Base-by-base conservation (phyloP, 2,888 invertebrate genomes). In the Hyles lineata region DNA sequence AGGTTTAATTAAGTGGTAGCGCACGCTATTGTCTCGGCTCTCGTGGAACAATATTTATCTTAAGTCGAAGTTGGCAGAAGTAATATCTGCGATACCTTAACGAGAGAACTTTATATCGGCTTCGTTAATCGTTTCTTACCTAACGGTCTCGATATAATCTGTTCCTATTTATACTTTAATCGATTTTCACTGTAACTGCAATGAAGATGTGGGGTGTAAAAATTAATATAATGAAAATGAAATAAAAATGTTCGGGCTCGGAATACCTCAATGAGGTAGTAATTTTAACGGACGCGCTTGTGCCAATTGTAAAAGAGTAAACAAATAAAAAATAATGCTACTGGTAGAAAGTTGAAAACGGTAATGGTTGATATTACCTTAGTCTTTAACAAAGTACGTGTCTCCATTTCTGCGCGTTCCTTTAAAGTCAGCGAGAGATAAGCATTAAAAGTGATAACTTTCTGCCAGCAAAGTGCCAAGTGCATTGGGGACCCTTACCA, bases 81-180 rank as follows among this genome's bases (percentile, higher is more conserved):
- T 92, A 92, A 93, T 94, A 93, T 92, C 92, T 87, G 83, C 91
- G 91, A 92, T 94, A 92, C 92, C 92, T 92, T 94, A 94, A 94
- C 93, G 94, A 94, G 93, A 87, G 90, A 93, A 94, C 92, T 94
- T 94, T 90, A 87, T 92, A 92, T 93, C 92, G 90, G 91, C 91
- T 93, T 93, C 81, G 90, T 90, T 93, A 92, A 92, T 92, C 92
- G 90, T 87, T 87, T 87, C 87, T 89, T 89, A 90, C 89, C 87
- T 84, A 83, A 85, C 85, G 88, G 85, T 84, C 32, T n/a, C 52
- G 70, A 60, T 32, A 23, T 19, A 70, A 74, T 77, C 73, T 79
- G 79, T 76, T 77, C 75, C 76, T 74, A 79, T 82, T 80, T 79
- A 78, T 70, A 78, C 78, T 80, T 77, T 73, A 77, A 78, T 71